Evolutionary conservation across 2,113 vertebrate species (phyloP).

Genomic region (Panurus biarmicus): DNA sequence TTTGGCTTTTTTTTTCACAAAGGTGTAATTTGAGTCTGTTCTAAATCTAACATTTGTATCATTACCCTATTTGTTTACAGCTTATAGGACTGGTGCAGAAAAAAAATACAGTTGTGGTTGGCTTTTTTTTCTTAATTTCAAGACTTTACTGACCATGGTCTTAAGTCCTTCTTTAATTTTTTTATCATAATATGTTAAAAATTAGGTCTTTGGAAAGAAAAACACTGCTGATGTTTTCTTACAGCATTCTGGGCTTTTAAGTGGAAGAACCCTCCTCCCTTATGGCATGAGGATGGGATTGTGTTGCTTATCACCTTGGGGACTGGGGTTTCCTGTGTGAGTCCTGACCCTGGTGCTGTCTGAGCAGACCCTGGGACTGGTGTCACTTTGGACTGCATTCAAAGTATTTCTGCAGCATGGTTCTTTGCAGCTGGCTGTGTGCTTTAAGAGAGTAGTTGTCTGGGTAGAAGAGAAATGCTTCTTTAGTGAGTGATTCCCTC

Average conservation of each 20-base stretch:
- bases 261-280: rapidly evolving
- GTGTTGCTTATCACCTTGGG: too few relatives aligned
- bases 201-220: not conserved
- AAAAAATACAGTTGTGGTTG: not conserved
- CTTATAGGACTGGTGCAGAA: not conserved
- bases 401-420: not conserved
- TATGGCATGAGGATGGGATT: rapidly evolving
- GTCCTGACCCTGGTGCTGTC: not conserved
- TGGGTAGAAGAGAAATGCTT: not conserved
- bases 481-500: not conserved
- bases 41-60: rapidly evolving
- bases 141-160: rapidly evolving
- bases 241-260: rapidly evolving
- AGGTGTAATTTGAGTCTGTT: rapidly evolving
- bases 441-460: not conserved
- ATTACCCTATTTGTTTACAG: rapidly evolving
- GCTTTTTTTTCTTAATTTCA: not conserved
- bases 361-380: not conserved
- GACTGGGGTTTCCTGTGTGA: not conserved
- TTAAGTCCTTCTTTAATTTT: rapidly evolving
- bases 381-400: not conserved
- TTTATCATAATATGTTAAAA: rapidly evolving
- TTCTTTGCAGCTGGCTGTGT: not conserved
- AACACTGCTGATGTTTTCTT: rapidly evolving
- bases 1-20: not conserved